A percentile compares a stretch with the other conserved stretches of the same genome.
phyloP scores from a whole-genome alignment of 2,113 vertebrate genomes.

The Pseudorectes ferrugineus region DNA sequence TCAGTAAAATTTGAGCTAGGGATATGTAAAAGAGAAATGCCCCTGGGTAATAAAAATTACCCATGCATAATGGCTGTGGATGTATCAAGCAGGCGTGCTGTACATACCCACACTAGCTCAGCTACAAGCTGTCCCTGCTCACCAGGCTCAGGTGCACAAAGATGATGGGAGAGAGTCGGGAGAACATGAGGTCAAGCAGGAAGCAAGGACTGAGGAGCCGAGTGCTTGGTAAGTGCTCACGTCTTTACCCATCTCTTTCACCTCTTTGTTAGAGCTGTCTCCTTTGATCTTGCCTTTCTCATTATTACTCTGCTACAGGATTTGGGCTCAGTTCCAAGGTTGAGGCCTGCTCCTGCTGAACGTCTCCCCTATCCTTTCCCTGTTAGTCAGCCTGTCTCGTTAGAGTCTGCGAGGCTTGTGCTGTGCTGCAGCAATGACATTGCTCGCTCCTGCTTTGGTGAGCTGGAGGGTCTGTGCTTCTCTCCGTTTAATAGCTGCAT shows the following conservation, averaged over 20 bases:
- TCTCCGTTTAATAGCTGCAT: neutral
- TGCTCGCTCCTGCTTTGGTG: neutral
- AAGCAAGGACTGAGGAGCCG: neutral
- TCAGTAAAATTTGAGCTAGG: conserved; percentile 36
- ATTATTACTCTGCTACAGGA: neutral
- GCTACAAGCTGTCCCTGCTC: neutral
- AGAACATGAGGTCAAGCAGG: neutral
- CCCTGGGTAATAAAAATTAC: conserved; percentile 50
- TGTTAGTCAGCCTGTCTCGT: conserved; percentile 25
- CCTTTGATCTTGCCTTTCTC: conserved; percentile 7
- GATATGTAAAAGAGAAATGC: conserved; percentile 61
- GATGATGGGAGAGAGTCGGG: fast-evolving
- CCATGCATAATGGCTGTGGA: neutral
- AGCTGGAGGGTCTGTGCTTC: neutral
- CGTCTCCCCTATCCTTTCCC: neutral
- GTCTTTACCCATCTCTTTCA: neutral
- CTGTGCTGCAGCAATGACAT: neutral
- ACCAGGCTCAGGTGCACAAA: neutral
- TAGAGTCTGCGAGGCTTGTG: neutral
- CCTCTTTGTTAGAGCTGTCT: conserved; percentile 3
- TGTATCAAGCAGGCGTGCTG: neutral
- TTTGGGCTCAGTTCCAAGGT: conserved; percentile 11
- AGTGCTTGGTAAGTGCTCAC: neutral
- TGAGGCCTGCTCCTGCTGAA: neutral
- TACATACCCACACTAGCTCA: neutral